Evolutionary conservation across 1,140 invertebrate genomes (phyloP).

Genomic region (Euwallacea fornicatus): DNA sequence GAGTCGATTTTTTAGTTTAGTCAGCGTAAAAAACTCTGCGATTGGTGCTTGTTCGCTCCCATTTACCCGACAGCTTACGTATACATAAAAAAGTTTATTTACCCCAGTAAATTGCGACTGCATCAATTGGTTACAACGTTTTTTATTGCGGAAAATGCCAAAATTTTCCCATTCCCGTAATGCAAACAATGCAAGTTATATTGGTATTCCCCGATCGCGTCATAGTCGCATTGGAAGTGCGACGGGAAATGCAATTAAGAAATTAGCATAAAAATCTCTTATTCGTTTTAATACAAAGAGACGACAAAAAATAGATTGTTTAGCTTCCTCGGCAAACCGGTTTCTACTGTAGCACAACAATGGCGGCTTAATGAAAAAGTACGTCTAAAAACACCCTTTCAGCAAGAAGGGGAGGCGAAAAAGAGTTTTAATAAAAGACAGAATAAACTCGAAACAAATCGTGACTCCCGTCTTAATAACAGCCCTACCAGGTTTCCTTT

Average conservation of each 20-base stretch:
- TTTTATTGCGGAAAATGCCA: too few species aligned
- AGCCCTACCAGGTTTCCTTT: background rate
- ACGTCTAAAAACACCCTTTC: conserved; percentile 29
- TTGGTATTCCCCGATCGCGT: too few species aligned
- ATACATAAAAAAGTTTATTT: too few species aligned
- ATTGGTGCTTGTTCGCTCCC: too few species aligned
- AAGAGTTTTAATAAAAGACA: conserved; percentile 31
- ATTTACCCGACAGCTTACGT: too few species aligned
- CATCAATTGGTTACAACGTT: too few species aligned
- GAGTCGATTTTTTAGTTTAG: too few species aligned
- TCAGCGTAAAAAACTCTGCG: too few species aligned
- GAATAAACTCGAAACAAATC: conserved; percentile 33
- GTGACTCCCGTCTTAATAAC: conserved; percentile 25
- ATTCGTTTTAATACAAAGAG: conserved; percentile 11
- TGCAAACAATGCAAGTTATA: too few species aligned
- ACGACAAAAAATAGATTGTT: conserved; percentile 24
- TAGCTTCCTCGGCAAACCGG: conserved; percentile 19
- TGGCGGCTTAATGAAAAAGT: conserved; percentile 31
- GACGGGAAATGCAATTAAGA: conserved; percentile 5
- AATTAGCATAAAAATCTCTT: conserved; percentile 23
- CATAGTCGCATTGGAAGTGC: background rate
- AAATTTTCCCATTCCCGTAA: too few species aligned
- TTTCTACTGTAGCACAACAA: conserved; percentile 26
- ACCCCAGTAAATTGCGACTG: too few species aligned
- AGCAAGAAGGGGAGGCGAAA: conserved; percentile 20